Conservation (phyloP, 2,888 invertebrate species). For the Stenotaenia linearis region DNA sequence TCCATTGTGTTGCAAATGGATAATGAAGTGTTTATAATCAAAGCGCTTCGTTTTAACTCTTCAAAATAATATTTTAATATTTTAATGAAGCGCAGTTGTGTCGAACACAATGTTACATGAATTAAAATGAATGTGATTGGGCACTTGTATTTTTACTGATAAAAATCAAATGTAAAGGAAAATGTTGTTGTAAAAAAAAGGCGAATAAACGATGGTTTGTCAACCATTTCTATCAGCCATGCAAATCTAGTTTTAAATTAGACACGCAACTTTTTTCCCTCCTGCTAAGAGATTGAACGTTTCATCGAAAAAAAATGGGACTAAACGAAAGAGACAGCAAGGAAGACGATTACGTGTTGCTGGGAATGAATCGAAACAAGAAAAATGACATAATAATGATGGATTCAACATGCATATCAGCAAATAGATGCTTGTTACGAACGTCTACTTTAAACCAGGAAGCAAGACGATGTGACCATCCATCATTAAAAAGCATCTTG, state of each 20-base stretch:
- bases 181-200: neutral
- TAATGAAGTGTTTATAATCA: neutral
- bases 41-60: neutral
- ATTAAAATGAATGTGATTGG: too few species aligned
- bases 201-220: neutral
- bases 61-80: neutral
- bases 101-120: too few species aligned
- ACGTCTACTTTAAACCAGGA: slow-evolving; percentile 12
- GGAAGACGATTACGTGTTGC: neutral
- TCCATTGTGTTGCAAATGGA: neutral
- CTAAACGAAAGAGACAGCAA: neutral
- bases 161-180: neutral
- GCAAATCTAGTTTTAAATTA: neutral
- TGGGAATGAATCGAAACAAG: neutral
- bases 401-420: slow-evolving; percentile 4
- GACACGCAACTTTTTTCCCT: neutral
- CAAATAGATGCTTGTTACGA: neutral
- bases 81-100: neutral
- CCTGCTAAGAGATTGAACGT: neutral
- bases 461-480: slow-evolving; percentile 12
- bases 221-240: neutral
- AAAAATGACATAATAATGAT: slow-evolving; percentile 20
- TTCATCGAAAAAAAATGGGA: neutral
- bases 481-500: slow-evolving; percentile 22
- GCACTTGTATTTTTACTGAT: neutral